These are phyloP conservation scores for Antedon mediterranea DNA, from an alignment of 53 echinoderm and acorn worm species.

Conservation along the genomic window DNA sequence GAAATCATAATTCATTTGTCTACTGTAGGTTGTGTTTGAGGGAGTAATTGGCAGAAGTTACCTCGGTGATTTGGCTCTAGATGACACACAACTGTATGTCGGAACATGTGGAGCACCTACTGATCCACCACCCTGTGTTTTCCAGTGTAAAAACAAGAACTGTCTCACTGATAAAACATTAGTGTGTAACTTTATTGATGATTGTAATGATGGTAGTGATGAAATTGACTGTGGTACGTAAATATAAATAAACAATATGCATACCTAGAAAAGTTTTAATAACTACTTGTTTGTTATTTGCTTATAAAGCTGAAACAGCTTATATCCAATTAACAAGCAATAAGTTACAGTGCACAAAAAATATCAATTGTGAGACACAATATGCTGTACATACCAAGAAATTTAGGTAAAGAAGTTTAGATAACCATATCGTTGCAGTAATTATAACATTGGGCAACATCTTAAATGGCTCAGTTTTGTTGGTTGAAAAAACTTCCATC, in stretches of 20 bases:
- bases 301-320: no score
- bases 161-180: conserved; percentile 27
- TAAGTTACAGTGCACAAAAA: no score
- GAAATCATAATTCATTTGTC: not conserved
- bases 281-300: no score
- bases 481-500: no score
- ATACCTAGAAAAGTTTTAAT: no score
- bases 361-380: no score
- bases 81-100: conserved; percentile 43
- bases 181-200: conserved; percentile 60
- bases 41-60: conserved; percentile 38
- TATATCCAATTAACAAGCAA: no score
- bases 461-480: no score
- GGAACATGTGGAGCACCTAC: conserved; percentile 66
- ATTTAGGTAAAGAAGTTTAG: no score
- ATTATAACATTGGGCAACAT: no score
- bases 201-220: conserved; percentile 65
- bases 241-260: not conserved
- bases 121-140: conserved; percentile 46
- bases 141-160: conserved; percentile 37
- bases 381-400: no score
- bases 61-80: conserved; percentile 64
- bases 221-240: conserved; percentile 56
- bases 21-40: conserved; percentile 36
- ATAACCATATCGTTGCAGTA: no score